Evolutionary conservation across 2,888 invertebrate species (phyloP), one percentile per base, ranked within the genome.

Genomic region (Drosophila neotestacea): DNA sequence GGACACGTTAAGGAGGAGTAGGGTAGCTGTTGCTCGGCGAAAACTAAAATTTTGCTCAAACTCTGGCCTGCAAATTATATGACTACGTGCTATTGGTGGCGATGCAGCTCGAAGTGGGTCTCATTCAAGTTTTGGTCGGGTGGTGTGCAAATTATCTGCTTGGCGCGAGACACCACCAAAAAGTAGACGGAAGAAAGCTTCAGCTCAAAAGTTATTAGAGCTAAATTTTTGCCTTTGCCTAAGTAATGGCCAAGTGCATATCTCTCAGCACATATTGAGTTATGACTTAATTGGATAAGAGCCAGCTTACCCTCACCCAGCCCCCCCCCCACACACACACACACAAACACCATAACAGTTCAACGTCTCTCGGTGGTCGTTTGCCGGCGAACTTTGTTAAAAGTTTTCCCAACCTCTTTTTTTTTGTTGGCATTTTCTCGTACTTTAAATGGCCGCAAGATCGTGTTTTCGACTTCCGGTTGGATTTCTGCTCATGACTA

Each of bases 221-320:
- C 81, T 70, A 70, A 72, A 84, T 81, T 88, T 86, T 84, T 86
- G 85, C 89, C 79, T 73, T 81, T 58, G 77, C 88, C 85, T 82
- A 87, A 89, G 88, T 87, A 85, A 85, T 87, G 85, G 72, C 73
- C 85, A 70, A 89, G 82, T 89, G 85, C 88, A 78, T 79, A 87
- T 85, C 77, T 85, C 75, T 87, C 77, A 75, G 78, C 88, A 81
- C 88, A 86, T 88, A 91, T 90, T 91, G 90, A 90, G 90, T 91
- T 90, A 90, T 90, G 89, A 85, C 90, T 91, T 90, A 91, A 91
- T 91, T 90, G 91, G 91, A 90, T 90, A 82, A 88, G 81, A 90
- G 91, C 91, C 90, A 88, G 89, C 85, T 65, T 52, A 62, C 47
- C 52, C 39, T 16, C 46, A 6, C 39, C 36, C 38, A 6, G 34